Evolutionary conservation across 2,113 vertebrate species (phyloP).

Genomic region (Pterocles burchelli): DNA sequence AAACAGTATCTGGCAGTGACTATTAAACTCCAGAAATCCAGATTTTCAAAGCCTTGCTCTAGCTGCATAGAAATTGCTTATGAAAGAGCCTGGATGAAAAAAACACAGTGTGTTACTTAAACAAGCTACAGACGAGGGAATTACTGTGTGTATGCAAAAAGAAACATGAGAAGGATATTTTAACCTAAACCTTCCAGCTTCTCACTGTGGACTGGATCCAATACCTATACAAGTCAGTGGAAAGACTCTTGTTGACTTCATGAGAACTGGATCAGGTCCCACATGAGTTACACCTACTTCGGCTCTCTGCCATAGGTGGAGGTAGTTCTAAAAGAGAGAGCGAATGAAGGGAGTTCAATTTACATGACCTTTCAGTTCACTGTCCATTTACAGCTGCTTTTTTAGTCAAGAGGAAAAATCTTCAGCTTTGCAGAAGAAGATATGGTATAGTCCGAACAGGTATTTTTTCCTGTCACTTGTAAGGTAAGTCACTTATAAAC

Average conservation of each 20-base stretch:
- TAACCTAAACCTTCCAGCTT: neutral
- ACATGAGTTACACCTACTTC: neutral
- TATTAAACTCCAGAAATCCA: neutral
- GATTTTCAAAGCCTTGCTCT: neutral
- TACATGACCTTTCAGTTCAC: neutral
- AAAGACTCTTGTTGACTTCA: neutral
- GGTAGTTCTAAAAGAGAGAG: neutral
- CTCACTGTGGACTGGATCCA: neutral
- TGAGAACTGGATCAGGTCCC: neutral
- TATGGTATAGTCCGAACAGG: fast-evolving
- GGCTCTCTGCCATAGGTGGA: neutral
- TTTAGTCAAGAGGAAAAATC: neutral
- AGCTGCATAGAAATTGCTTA: neutral
- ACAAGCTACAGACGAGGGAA: neutral
- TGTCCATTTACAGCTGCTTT: neutral
- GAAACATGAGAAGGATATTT: neutral
- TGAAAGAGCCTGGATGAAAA: neutral
- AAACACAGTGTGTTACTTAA: neutral
- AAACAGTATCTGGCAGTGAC: neutral
- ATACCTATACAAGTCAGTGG: neutral
- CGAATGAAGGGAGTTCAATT: neutral
- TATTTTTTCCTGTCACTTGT: neutral
- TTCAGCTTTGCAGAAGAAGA: neutral
- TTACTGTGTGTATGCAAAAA: neutral
- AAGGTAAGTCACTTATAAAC: neutral